Evolutionary conservation across 2,888 invertebrate genomes (phyloP).

Genomic region (Ormyrus labotus): DNA sequence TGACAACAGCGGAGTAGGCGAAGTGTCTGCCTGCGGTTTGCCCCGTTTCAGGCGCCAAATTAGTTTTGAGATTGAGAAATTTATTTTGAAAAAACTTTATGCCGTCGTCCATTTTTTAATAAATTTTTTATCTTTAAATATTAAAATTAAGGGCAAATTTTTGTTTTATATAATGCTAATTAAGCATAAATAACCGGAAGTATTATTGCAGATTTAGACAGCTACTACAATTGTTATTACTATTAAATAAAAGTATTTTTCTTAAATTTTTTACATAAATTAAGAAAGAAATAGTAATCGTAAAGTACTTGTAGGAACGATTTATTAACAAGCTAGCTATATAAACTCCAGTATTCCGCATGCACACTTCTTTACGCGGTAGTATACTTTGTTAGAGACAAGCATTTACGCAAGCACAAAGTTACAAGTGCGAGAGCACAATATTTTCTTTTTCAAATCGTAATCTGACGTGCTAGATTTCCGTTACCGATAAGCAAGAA

Average conservation of each 20-base stretch:
- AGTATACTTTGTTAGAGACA: neutral
- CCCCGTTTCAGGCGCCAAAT: slow-evolving; percentile 14
- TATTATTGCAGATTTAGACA: too few species aligned
- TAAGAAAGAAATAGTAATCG: too few species aligned
- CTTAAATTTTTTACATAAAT: too few species aligned
- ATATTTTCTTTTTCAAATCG: slow-evolving; percentile 43
- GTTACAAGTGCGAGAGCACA: slow-evolving; percentile 10
- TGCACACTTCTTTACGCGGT: neutral
- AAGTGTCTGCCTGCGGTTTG: slow-evolving; percentile 1
- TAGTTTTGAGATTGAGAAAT: neutral
- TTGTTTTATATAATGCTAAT: too few species aligned
- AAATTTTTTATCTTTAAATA: too few species aligned
- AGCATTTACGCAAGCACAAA: slow-evolving; percentile 23
- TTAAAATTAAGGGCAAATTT: too few species aligned
- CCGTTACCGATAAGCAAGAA: slow-evolving; percentile 35
- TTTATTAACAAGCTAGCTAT: too few species aligned
- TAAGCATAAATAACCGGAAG: neutral
- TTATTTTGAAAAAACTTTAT: too few species aligned
- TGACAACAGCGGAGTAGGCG: neutral
- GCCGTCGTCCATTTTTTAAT: neutral
- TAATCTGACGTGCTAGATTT: slow-evolving; percentile 51
- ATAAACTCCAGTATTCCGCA: too few species aligned
- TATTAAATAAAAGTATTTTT: too few species aligned
- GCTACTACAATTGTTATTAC: too few species aligned
- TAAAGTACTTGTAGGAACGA: too few species aligned